Percentiles rank a stretch among this genome's conserved stretches.
Evolutionary conservation across 2,888 invertebrate species (phyloP).

Genomic region (Ptychoptera albimana): DNA sequence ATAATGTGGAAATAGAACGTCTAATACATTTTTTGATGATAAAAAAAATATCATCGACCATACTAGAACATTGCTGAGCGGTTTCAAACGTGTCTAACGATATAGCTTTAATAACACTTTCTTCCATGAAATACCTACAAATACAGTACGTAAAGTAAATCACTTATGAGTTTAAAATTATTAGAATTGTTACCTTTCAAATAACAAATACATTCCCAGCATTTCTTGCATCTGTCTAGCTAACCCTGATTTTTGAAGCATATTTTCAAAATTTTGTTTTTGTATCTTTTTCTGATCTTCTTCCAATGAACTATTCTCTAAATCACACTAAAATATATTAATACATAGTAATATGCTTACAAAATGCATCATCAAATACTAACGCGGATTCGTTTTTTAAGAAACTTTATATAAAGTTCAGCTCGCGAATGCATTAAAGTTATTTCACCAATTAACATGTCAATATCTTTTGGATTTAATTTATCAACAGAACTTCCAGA

Average conservation of each 20-base stretch:
- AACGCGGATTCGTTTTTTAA: slow-evolving; percentile 59
- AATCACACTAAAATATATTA: slow-evolving; percentile 35
- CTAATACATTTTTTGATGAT: slow-evolving; percentile 92
- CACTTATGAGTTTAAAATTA: not conserved
- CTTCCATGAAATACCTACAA: slow-evolving; percentile 72
- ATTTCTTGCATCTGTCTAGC: slow-evolving; percentile 67
- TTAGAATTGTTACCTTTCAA: slow-evolving; percentile 54
- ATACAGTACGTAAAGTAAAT: not conserved
- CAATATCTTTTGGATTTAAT: slow-evolving; percentile 68
- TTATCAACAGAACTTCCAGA: slow-evolving; percentile 34
- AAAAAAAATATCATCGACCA: slow-evolving; percentile 96
- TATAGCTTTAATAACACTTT: slow-evolving; percentile 84
- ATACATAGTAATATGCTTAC: not conserved
- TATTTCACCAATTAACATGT: slow-evolving; percentile 76
- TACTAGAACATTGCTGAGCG: slow-evolving; percentile 68
- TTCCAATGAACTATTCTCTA: slow-evolving; percentile 41
- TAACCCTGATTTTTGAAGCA: slow-evolving; percentile 54
- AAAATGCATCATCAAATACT: slow-evolving; percentile 15
- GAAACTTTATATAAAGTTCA: slow-evolving; percentile 81
- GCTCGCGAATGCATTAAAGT: slow-evolving; percentile 80
- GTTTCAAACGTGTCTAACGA: slow-evolving; percentile 57
- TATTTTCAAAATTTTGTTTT: slow-evolving; percentile 39
- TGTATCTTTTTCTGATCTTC: slow-evolving; percentile 32
- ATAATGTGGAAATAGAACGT: slow-evolving; percentile 78
- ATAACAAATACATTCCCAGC: slow-evolving; percentile 71